These are phyloP conservation scores for Busseola fusca DNA, from an alignment of 2,888 invertebrate genomes.

Conservation along the genomic window DNA sequence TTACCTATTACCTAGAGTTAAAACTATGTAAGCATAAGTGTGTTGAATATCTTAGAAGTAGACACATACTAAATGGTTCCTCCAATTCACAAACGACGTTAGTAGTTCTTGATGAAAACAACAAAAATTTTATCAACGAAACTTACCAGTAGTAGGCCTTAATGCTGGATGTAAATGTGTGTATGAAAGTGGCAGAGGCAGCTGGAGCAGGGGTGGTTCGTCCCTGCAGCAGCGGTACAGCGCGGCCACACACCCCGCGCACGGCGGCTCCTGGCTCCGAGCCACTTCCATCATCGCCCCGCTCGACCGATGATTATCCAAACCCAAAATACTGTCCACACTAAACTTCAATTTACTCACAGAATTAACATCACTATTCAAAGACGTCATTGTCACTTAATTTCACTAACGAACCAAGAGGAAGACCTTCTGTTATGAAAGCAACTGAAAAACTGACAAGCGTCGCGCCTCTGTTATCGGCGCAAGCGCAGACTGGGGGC, in stretches of 20 bases:
- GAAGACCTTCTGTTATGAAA: conserved; percentile 68
- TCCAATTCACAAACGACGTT: neutral
- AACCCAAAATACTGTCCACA: conserved; percentile 91
- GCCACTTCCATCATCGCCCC: conserved; percentile 66
- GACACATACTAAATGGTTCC: neutral
- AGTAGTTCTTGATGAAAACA: neutral
- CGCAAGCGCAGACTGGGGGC: conserved; percentile 81
- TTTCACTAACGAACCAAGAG: conserved; percentile 60
- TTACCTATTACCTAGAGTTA: too few species aligned
- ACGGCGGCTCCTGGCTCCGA: conserved; percentile 82
- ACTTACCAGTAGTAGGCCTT: conserved; percentile 82
- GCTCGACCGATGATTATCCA: conserved; percentile 56
- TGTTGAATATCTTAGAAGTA: neutral
- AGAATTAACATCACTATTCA: conserved; percentile 77
- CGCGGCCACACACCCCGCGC: conserved; percentile 91
- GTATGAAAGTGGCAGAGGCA: conserved; percentile 80
- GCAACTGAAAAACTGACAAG: conserved; percentile 82
- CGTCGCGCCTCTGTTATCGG: conserved; percentile 67
- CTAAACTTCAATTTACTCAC: conserved; percentile 90
- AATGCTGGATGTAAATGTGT: conserved; percentile 84
- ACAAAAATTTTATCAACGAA: neutral
- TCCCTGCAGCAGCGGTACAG: conserved; percentile 90
- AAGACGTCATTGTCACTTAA: conserved; percentile 80
- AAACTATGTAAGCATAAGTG: too few species aligned
- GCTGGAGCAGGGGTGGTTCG: conserved; percentile 79